phyloP scores from a whole-genome alignment of 1,140 invertebrate species.

The Microvelia longipes region DNA sequence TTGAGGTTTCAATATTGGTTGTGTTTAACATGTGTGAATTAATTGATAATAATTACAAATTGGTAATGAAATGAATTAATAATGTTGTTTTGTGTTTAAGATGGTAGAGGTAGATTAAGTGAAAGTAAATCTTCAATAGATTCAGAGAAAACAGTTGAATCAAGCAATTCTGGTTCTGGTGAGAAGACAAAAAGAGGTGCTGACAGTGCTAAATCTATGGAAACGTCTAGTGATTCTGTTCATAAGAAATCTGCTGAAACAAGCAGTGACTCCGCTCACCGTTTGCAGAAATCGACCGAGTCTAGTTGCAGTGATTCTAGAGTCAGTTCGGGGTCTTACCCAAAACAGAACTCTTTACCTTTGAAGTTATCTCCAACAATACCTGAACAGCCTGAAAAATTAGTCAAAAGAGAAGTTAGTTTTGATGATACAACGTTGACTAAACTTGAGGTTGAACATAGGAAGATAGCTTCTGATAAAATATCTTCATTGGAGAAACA shows the following conservation, averaged over 20 bases:
- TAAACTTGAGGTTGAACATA: neutral
- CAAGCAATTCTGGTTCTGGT: neutral
- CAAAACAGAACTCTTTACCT: neutral
- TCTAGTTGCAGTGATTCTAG: neutral
- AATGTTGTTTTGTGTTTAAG: neutral
- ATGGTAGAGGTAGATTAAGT: neutral
- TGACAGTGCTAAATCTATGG: neutral
- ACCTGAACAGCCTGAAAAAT: neutral
- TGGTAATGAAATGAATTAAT: too few relatives aligned
- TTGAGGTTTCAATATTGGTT: too few relatives aligned
- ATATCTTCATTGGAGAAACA: neutral
- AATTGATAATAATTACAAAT: too few relatives aligned
- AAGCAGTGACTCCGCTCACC: neutral
- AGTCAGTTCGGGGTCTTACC: neutral
- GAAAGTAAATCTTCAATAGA: constrained; percentile 1
- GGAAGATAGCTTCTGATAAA: neutral
- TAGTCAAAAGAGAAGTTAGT: neutral
- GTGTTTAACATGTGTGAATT: too few relatives aligned
- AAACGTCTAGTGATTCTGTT: neutral
- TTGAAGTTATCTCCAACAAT: neutral
- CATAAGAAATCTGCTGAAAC: neutral
- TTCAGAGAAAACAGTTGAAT: constrained; percentile 3
- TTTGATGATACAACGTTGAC: neutral
- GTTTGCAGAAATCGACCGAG: neutral
- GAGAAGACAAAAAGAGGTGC: neutral